Evolutionary conservation across 2,113 vertebrate genomes (phyloP), one percentile per base, ranked within the genome.

Genomic region (Siniperca chuatsi): DNA sequence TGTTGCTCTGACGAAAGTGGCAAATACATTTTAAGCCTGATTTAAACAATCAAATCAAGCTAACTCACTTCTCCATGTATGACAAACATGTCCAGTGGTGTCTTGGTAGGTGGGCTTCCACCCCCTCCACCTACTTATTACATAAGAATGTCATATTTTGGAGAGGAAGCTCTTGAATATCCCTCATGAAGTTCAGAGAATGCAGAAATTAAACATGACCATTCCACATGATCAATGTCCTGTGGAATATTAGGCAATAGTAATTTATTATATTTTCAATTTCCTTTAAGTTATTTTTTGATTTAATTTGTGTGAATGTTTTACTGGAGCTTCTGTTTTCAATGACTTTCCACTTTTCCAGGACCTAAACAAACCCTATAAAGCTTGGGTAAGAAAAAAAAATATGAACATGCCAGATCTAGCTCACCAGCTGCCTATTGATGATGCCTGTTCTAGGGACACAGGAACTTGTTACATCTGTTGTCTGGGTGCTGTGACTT

Each of bases 401-500:
- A 81, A 7, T 25, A 61, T 57, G 33, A 64, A 61, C 66, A 46
- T 60, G 33, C n/a, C 65, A 79, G 71, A 76, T 76, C 66, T 50
- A 54, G 58, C 70, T 82, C 57, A 79, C 62, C 69, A 87, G 75
- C 85, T 79, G 85, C 66, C 78, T 70, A 57, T 70, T 85, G 78
- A 64, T 21, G 60, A 73, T 23, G 71, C 69, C 80, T 79, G 80
- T 75, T 70, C 76, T 75, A 20, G 72, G 71, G 71, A 80, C 64
- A 69, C 25, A 5, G 68, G 70, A 80, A 83, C 76, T 79, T 87
- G 81, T 80, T 83, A 80, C 81, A 80, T 87, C 81, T 87, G 77
- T 73, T 87, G 66, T 67, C 67, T 83, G 72, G 33, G 37, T 67
- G 52, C 67, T 81, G 60, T 72, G 58, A 83, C 68, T 72, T 72